phyloP scores from a whole-genome alignment of 2,797 vertebrate species.

The Dermochelys coriacea region DNA sequence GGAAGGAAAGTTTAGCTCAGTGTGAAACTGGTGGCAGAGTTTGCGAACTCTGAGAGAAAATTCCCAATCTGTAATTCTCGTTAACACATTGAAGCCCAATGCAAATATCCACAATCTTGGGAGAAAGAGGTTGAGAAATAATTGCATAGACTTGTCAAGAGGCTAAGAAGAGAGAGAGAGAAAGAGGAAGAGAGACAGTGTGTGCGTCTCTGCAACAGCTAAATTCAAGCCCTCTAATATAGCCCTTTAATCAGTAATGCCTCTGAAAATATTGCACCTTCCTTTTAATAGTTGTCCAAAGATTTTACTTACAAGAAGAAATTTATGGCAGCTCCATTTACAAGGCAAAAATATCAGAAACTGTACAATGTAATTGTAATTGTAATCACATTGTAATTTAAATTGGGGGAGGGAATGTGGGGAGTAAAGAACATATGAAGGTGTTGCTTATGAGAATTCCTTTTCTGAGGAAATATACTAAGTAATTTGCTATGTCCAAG shows the following conservation, averaged over 20 bases:
- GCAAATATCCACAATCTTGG: rapidly evolving
- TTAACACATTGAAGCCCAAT: background rate
- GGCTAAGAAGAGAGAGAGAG: rapidly evolving
- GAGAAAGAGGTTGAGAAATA: background rate
- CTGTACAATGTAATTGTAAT: background rate
- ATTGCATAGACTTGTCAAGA: background rate
- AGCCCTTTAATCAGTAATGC: rapidly evolving
- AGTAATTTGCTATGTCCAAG: conserved; percentile 39
- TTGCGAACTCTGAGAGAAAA: rapidly evolving
- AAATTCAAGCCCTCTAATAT: background rate
- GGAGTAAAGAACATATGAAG: background rate
- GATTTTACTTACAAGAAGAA: background rate
- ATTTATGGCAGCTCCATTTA: background rate
- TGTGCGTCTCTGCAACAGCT: background rate
- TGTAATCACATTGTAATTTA: background rate
- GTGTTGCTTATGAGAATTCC: background rate
- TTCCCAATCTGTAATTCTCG: background rate
- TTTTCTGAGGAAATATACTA: background rate
- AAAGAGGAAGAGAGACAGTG: too few species aligned
- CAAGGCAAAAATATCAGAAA: background rate
- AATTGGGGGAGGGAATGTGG: background rate
- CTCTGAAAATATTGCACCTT: rapidly evolving
- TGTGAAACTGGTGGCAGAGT: background rate
- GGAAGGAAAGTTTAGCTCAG: rapidly evolving
- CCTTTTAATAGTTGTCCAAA: background rate